Evolutionary conservation across 2,113 vertebrate species (phyloP).

Genomic region (Rhinoptilus africanus): DNA sequence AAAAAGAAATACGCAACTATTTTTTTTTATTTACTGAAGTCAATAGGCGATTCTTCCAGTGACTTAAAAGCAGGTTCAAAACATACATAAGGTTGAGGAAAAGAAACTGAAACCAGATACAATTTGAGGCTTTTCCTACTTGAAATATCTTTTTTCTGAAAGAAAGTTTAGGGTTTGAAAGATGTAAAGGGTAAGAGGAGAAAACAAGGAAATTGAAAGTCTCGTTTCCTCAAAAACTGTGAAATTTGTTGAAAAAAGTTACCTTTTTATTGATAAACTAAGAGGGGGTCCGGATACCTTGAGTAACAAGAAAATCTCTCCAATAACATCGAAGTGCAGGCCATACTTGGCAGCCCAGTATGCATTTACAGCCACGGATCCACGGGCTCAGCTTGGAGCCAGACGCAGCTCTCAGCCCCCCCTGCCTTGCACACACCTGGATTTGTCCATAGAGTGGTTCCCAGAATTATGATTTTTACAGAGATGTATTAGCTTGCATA

Average conservation of each 20-base stretch:
- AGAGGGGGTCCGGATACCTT: too few species aligned
- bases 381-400: not conserved
- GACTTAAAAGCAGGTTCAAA: not conserved
- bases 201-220: not conserved
- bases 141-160: not conserved
- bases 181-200: accelerated
- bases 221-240: not conserved
- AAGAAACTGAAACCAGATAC: not conserved
- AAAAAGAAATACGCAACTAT: accelerated
- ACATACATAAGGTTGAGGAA: not conserved
- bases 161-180: not conserved
- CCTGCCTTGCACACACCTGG: not conserved
- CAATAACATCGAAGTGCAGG: not conserved
- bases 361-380: not conserved
- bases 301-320: not conserved
- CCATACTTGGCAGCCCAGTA: not conserved
- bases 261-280: not conserved
- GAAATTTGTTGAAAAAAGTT: not conserved
- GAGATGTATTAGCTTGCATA: not conserved
- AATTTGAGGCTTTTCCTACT: not conserved
- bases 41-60: not conserved
- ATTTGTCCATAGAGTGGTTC: not conserved
- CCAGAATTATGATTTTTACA: not conserved
- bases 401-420: not conserved
- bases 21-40: not conserved